Evolutionary conservation across 2,888 invertebrate genomes (phyloP), one percentile per base, ranked within the genome.

Genomic region (Matsumyia berberina): DNA sequence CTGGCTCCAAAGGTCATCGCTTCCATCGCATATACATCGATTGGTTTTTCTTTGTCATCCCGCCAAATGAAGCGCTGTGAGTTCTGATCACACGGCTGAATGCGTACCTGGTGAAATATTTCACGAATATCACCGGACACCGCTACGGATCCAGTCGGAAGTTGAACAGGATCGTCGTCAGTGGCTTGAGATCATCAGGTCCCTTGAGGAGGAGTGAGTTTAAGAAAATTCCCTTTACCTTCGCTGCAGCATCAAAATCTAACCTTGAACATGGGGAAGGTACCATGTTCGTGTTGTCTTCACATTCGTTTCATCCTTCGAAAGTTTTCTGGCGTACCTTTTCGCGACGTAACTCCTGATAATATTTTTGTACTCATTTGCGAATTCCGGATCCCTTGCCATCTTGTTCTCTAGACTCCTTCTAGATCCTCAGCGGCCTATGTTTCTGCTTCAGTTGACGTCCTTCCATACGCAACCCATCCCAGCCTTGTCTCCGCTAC

Each of bases 281-380:
- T 57, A 37, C 39, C 57, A 57, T 6, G 39, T 57, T 31, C 19
- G 37, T 24, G 19, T 6, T 57, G 57, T 57, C n/a, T 11, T 51
- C 5, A 8, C 8, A n/a, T 5, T 51, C 11, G 51, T 31, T 31
- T 51, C 51, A 24, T 19, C 11, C 1, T 35, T 5, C 11, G 37
- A 6, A 19, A 57, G n/a, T 11, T 57, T 37, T n/a, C n/a, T 57
- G n/a, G 37, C 37, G 11, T 57, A 55, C 4, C 55, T 35, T n/a
- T 55, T 33, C 9, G 8, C 55, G 2, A 55, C 7, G n/a, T 55
- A 55, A 24, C 39, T 57, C n/a, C 5, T 7, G 9, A 57, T 57
- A 39, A 37, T 57, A 11, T 15, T n/a, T 9, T 17, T 55, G 15
- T 55, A 35, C 1, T 9, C 12, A 5, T 11, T 12, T 17, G 57